Base-by-base conservation (phyloP, 1,140 invertebrate genomes). In the Drosophila saltans region DNA sequence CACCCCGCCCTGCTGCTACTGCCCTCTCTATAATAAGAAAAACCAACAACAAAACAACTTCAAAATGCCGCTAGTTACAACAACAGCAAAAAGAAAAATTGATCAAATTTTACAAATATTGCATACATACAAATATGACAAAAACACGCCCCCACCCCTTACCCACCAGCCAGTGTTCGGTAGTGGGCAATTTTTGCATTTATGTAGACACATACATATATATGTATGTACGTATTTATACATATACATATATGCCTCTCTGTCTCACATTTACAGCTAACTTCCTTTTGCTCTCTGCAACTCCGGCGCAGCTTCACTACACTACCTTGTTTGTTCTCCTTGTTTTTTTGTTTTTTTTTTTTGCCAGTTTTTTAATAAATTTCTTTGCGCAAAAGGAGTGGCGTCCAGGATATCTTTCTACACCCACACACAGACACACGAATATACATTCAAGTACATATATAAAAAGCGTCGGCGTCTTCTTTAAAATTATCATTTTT, bases 381-480 rank as follows among this genome's bases (percentile, higher is more conserved):
- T 82, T 78, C 73, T 72, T 86, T 82, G 75, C 80, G 75, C 82
- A 88, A 88, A 86, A 86, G 83, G 83, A 86, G 83, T 86, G 83
- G 83, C 83, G 83, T 78, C 75, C 63, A 76, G 68, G 57, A 69
- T 80, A 71, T 79, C 79, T 83, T 74, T 60, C 52, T 57, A 66
- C 55, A 57, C n/a, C 28, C 69, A 85, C 43, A 55, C 33, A 65
- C 16, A 60, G 60, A 74, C 24, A 60, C 45, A 62, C 62, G 59
- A 55, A 58, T 9, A 33, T 16, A 63, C 21, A 43, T 28, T n/a
- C 7, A 48, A 41, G 41, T 28, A 52, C 3, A 30, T 11, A 6
- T 24, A 63, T 43, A 33, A 30, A 24, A 11, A 40, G 10, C 10
- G 36, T 60, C 58, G 58, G 58, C 58, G 58, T 26, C 24, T 10